phyloP scores from a whole-genome alignment of 2,113 vertebrate species.

The Microcebus jonahi region DNA sequence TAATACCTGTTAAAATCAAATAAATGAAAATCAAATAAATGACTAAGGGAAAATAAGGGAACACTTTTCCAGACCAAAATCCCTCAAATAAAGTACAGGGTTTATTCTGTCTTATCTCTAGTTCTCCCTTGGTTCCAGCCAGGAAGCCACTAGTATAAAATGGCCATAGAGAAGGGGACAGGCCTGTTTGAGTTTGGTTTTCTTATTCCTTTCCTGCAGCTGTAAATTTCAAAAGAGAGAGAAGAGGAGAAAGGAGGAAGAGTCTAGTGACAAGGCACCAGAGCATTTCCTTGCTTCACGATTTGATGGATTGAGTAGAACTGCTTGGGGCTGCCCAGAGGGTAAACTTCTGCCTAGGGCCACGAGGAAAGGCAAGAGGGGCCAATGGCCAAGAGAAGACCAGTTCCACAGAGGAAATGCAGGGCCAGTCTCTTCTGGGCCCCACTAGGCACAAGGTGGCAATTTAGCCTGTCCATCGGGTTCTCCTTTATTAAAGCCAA shows the following conservation, averaged over 20 bases:
- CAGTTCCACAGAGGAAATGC: background rate
- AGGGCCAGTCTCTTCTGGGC: background rate
- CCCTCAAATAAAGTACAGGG: background rate
- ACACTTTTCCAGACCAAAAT: background rate
- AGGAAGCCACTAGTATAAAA: background rate
- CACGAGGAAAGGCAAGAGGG: background rate
- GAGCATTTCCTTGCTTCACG: background rate
- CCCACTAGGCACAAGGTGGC: background rate
- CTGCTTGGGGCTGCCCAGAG: background rate
- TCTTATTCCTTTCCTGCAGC: background rate
- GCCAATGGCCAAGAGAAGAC: background rate
- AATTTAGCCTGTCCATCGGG: background rate
- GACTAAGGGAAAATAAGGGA: background rate
- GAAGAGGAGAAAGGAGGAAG: background rate
- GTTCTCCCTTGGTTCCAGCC: background rate
- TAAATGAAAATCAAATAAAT: constrained; percentile 49
- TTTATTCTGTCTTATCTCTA: background rate
- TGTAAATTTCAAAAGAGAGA: background rate
- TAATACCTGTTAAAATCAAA: background rate
- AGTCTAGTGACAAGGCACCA: background rate
- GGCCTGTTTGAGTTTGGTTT: background rate
- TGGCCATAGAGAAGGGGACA: background rate
- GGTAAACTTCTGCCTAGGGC: background rate
- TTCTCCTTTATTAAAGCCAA: background rate
- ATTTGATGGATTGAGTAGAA: background rate